These are phyloP conservation scores for Catocala sponsa DNA, from an alignment of 2,888 invertebrate species.

Conservation along the genomic window DNA sequence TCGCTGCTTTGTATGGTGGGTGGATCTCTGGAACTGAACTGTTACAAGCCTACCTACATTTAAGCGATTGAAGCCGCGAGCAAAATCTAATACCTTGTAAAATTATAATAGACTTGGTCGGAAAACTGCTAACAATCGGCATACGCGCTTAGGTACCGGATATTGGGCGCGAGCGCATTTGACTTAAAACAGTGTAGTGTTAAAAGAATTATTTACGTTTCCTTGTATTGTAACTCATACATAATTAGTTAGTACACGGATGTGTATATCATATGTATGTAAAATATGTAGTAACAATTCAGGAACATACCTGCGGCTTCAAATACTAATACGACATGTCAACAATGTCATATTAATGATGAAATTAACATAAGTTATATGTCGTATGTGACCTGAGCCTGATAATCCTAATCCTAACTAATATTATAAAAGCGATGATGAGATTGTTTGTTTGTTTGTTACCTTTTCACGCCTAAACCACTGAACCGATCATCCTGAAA, in stretches of 20 bases:
- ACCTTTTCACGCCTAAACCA: too few relatives aligned
- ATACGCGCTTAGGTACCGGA: constrained; percentile 9
- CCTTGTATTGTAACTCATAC: constrained; percentile 16
- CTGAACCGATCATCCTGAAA: too few relatives aligned
- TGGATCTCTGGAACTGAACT: too few relatives aligned
- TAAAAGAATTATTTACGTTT: constrained; percentile 16
- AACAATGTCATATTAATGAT: not conserved
- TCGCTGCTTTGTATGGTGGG: too few relatives aligned
- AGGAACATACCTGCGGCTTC: not conserved
- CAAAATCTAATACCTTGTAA: too few relatives aligned
- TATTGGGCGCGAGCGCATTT: constrained; percentile 12
- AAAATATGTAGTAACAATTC: constrained; percentile 9
- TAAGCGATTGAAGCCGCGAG: too few relatives aligned
- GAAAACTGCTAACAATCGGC: not conserved
- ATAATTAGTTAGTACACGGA: constrained; percentile 14
- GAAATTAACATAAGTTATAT: not conserved
- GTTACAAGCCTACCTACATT: too few relatives aligned
- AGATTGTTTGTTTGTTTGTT: too few relatives aligned
- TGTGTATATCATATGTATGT: constrained; percentile 10
- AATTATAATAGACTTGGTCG: too few relatives aligned
- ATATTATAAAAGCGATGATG: too few relatives aligned
- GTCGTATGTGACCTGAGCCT: not conserved
- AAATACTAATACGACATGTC: not conserved
- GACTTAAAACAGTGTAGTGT: constrained; percentile 2
- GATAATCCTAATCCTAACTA: too few relatives aligned